A percentile compares a stretch with the other conserved stretches of the same genome.
These are phyloP conservation scores for Boulengeromyrus knoepffleri DNA, from an alignment of 2,113 vertebrate genomes.

Conservation along the genomic window DNA sequence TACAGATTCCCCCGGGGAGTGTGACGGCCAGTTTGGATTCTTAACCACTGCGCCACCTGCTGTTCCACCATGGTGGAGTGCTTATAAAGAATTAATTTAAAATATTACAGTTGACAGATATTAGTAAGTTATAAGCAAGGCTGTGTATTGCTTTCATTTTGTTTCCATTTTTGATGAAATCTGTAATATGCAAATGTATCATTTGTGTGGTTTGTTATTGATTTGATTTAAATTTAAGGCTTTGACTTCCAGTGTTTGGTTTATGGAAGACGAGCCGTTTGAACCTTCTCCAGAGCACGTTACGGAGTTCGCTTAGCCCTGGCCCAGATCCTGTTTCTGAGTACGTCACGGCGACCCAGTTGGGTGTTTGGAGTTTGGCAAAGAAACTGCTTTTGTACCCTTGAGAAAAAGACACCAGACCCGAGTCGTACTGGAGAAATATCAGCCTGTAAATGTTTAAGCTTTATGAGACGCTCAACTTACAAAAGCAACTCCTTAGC, in stretches of 20 bases:
- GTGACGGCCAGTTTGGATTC: not conserved
- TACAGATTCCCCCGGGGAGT: not conserved
- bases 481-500: not conserved
- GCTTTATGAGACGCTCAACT: not conserved
- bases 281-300: not conserved
- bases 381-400: not conserved
- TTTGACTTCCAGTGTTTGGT: not conserved
- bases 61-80: not conserved
- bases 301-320: not conserved
- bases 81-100: not conserved
- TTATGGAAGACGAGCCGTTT: not conserved
- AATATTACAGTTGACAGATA: not conserved
- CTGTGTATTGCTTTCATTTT: not conserved
- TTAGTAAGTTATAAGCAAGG: not conserved
- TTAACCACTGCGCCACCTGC: not conserved
- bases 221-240: not conserved
- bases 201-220: not conserved
- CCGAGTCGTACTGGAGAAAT: not conserved
- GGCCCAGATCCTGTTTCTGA: not conserved
- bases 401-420: not conserved
- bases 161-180: not conserved
- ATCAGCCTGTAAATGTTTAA: not conserved
- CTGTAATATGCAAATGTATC: not conserved
- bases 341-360: not conserved
- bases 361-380: not conserved